Conservation (phyloP, 2,797 vertebrate genomes). For the Huso huso region DNA sequence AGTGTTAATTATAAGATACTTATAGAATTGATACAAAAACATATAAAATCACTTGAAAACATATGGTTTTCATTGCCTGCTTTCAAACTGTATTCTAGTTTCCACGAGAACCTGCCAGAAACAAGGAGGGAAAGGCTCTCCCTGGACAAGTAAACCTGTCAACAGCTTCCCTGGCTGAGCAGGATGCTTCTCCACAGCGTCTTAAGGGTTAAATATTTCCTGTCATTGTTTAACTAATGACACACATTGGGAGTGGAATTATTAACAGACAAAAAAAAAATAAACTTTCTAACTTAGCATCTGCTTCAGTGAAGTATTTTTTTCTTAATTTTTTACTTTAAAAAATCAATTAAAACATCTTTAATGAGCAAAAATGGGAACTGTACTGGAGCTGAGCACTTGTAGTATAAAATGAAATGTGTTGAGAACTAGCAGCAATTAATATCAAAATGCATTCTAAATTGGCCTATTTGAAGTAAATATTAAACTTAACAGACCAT, state of each 20-base stretch:
- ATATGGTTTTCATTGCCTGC: constrained; percentile 20
- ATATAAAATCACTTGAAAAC: constrained; percentile 15
- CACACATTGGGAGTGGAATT: neutral
- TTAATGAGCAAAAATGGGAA: no score
- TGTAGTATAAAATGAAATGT: no score
- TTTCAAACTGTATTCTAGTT: constrained; percentile 9
- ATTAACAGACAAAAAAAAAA: no score
- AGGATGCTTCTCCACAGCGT: neutral
- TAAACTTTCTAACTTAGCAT: no score
- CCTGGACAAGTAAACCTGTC: constrained; percentile 20
- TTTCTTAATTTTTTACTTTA: no score
- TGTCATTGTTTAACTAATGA: constrained; percentile 18
- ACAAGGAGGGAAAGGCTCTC: constrained; percentile 8
- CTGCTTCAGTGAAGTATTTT: no score
- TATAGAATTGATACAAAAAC: constrained; percentile 18
- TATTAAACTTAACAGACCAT: no score
- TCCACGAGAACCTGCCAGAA: constrained; percentile 14
- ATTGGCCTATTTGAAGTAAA: no score
- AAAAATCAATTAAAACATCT: no score
- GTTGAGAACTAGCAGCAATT: no score
- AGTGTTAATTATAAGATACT: constrained; percentile 22
- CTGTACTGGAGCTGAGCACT: no score
- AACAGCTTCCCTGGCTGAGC: constrained; percentile 2
- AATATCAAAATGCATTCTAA: no score
- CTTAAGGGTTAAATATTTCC: constrained; percentile 18